Evolutionary conservation across 2,113 vertebrate genomes (phyloP).

Genomic region (Ramphastos sulfuratus): DNA sequence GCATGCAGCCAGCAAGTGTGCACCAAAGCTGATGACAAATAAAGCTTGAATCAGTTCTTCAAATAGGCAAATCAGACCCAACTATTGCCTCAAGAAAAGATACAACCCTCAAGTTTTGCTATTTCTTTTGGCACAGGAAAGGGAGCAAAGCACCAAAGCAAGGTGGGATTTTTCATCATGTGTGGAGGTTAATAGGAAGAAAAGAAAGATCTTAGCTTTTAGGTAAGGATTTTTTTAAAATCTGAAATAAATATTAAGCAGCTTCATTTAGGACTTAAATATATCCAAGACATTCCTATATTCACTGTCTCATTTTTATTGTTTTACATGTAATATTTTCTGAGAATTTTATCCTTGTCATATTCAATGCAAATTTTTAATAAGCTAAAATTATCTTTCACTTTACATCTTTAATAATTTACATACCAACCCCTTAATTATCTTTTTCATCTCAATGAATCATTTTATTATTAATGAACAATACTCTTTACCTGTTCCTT

Average conservation of each 20-base stretch:
- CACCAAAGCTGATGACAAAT: background rate
- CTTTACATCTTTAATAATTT: background rate
- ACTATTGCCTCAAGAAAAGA: background rate
- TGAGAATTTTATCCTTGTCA: background rate
- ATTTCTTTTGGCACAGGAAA: background rate
- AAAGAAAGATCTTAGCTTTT: background rate
- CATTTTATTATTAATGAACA: constrained; percentile 4
- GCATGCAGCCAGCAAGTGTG: rapidly evolving
- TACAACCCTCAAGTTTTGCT: background rate
- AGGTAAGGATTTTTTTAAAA: background rate
- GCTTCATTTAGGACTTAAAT: background rate
- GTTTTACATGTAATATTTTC: background rate
- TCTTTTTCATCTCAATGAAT: constrained; percentile 4
- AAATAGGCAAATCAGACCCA: background rate
- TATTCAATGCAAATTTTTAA: background rate
- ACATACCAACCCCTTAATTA: constrained; percentile 22
- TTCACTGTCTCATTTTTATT: background rate
- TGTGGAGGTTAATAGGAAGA: background rate
- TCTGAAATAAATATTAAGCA: background rate
- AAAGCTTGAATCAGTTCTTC: background rate
- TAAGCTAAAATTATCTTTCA: background rate
- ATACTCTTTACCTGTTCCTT: background rate
- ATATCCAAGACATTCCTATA: background rate
- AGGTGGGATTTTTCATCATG: background rate
- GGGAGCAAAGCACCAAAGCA: background rate